Conservation (phyloP, 2,888 invertebrate genomes). For the Polyommatus icarus region DNA sequence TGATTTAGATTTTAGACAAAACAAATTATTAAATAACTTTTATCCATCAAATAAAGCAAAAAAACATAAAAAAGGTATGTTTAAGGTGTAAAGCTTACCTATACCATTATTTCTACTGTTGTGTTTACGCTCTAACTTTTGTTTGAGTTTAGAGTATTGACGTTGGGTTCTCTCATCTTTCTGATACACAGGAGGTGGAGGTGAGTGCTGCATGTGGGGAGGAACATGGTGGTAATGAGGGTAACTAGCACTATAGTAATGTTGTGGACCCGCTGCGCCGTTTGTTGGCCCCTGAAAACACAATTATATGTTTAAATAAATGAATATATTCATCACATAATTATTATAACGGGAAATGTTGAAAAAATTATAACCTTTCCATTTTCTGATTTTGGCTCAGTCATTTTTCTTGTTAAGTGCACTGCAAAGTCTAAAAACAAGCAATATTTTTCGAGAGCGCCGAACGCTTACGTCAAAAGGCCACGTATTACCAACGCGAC, state of each 20-base stretch:
- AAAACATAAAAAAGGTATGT: neutral
- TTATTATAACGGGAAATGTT: neutral
- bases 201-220: conserved; percentile 84
- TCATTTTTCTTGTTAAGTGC: neutral
- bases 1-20: neutral
- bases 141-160: conserved; percentile 87
- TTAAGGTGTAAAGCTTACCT: conserved; percentile 59
- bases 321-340: neutral
- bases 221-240: conserved; percentile 80
- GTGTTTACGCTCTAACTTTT: conserved; percentile 86
- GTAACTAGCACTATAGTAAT: conserved; percentile 82
- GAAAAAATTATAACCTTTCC: neutral
- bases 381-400: conserved; percentile 16
- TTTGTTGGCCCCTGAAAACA: conserved; percentile 83
- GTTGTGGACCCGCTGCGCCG: conserved; percentile 85
- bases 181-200: conserved; percentile 83
- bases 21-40: neutral
- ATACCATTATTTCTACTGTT: conserved; percentile 77
- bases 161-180: conserved; percentile 90
- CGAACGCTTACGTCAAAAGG: conserved; percentile 52
- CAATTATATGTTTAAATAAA: conserved; percentile 37
- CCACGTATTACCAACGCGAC: conserved; percentile 67
- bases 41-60: neutral
- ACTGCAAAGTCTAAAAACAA: neutral
- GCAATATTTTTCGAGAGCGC: neutral